These are phyloP conservation scores for Entomyzon cyanotis DNA, from an alignment of 2,113 vertebrate species.

Conservation along the genomic window DNA sequence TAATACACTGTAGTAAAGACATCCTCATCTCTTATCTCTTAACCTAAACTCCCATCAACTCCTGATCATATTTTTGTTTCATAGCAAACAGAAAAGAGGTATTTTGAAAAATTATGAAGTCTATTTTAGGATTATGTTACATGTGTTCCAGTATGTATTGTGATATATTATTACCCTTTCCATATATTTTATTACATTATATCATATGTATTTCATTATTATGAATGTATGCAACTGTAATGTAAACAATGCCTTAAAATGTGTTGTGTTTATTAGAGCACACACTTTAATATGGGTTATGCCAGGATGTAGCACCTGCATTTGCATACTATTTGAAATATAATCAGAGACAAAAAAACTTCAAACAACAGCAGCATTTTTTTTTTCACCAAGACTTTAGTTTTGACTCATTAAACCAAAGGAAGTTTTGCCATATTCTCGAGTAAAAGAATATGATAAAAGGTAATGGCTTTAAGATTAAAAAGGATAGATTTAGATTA, in stretches of 20 bases:
- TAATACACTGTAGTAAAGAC: neutral
- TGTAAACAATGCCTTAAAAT: neutral
- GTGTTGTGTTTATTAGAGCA: neutral
- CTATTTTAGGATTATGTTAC: neutral
- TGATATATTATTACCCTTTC: neutral
- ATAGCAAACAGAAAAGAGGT: neutral
- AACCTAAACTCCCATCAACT: neutral
- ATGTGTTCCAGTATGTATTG: neutral
- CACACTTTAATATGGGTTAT: neutral
- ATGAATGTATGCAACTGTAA: neutral
- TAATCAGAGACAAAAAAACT: neutral
- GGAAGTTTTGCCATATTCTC: neutral
- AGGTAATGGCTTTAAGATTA: neutral
- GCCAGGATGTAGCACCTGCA: accelerated
- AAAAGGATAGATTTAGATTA: neutral
- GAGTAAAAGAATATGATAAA: neutral
- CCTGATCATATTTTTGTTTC: neutral
- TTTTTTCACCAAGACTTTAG: neutral
- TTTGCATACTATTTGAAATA: neutral
- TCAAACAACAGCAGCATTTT: neutral
- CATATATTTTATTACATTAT: neutral
- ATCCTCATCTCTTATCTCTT: neutral
- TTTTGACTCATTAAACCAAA: neutral
- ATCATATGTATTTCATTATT: neutral
- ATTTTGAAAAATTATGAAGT: neutral